Evolutionary conservation across 2,888 invertebrate species (phyloP), one percentile per base, ranked within the genome.

Genomic region (Xanthia togata): DNA sequence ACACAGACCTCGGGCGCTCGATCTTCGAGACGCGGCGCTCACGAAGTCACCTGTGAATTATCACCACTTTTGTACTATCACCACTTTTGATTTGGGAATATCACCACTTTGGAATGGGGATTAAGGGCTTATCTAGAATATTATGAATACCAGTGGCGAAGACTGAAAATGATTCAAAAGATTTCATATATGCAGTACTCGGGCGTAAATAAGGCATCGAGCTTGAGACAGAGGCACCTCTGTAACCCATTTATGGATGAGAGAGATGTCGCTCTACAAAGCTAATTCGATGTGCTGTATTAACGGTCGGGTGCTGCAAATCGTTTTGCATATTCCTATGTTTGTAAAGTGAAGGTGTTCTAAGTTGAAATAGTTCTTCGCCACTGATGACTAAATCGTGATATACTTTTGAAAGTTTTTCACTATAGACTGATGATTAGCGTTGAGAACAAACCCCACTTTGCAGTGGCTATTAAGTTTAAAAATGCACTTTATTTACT

Each of bases 41-140:
- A 96, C 95, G 96, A 96, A 96, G 96, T 96, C 96, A 96, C 96
- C 96, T 96, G 96, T 92, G 96, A 95, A 96, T 94, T 55, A 87
- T 93, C 91, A 93, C 90, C 92, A 92, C 91, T 90, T 92, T 77
- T 89, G 92, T 89, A 93, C 92, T 89, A 81, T 93, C 91, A 92
- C 89, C 92, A 92, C 92, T 90, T 92, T 79, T 87, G 92, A 92
- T 91, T 89, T 62, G 81, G 78, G 44, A 70, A 87, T 89, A 62
- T 70, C 47, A 67, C 55, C 41, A 70, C 70, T 76, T 68, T 50
- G 53, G 59, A 70, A 60, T 62, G 70, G 78, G 78, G 73, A 85
- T 73, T 71, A 65, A 78, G 11, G 55, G 38, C 50, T 68, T 67
- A n/a, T 35, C 0, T 12, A 35, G 31, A 60, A 9, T 44, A 31